Evolutionary conservation across 2,888 invertebrate genomes (phyloP), one percentile per base, ranked within the genome.

Genomic region (Philonicus albiceps): DNA sequence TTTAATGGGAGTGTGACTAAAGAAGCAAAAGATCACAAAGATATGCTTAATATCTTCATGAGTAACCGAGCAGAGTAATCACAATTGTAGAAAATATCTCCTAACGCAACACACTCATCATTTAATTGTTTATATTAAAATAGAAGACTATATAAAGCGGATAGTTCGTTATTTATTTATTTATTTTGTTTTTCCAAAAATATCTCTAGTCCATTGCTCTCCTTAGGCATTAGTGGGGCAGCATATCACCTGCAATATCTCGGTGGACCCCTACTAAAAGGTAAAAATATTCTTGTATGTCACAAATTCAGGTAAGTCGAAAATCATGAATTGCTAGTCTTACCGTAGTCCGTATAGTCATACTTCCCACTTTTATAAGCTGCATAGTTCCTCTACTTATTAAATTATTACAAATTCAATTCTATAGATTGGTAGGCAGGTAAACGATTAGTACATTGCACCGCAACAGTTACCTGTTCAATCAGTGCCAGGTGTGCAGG

Each of bases 401-500:
- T n/a, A 81, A 81, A 27, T 31, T 55, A 64, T 81, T 81, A 55
- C 81, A 81, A 81, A 81, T 81, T 81, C 64, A 81, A 64, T 64
- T 55, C 43, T n/a, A 72, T 43, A 43, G 73, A 40, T 43, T 40
- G 40, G 3, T 27, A 27, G 27, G 40, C 40, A 8, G 27, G 73
- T 43, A 37, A 37, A 55, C 72, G 55, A 64, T 76, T 64, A 86
- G 76, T 86, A 55, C 86, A 76, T 78, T 86, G 86, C 86, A 78
- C 86, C 40, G 76, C 76, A 86, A 86, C 86, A 34, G 86, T 86
- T 86, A 86, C 86, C 86, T 86, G 76, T 78, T 78, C 76, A 55
- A 37, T 75, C 85, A 76, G 85, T 76, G 85, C 85, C 85, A 85
- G 85, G 85, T 85, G 85, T 85, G 85, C 75, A 72, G 73, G 84